phyloP scores from a whole-genome alignment of 1,140 invertebrate genomes.

The Periplaneta americana region DNA sequence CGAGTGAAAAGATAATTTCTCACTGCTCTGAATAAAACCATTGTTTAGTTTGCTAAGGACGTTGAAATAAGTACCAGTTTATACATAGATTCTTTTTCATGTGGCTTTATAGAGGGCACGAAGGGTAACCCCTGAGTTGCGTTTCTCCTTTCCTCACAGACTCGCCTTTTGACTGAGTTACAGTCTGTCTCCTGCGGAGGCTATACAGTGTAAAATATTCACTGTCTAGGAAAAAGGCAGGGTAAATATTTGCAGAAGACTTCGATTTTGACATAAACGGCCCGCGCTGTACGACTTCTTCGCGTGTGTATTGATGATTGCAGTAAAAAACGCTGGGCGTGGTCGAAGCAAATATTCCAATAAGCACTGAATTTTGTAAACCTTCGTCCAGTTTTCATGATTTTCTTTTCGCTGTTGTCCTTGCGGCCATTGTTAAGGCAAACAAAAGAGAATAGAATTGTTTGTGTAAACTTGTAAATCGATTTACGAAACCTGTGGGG shows the following conservation, averaged over 20 bases:
- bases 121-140: not conserved
- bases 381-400: not conserved
- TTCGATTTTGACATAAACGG: not conserved
- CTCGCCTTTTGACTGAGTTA: not conserved
- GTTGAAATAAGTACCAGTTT: too few relatives aligned
- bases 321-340: not conserved
- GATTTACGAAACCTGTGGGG: too few relatives aligned
- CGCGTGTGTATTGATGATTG: not conserved
- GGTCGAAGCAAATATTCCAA: not conserved
- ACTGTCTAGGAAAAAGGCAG: not conserved
- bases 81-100: too few relatives aligned
- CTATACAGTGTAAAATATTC: not conserved
- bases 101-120: too few relatives aligned
- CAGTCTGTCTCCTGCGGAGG: too few relatives aligned
- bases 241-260: not conserved
- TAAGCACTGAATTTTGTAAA: not conserved
- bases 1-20: too few relatives aligned
- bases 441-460: not conserved
- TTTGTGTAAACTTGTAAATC: not conserved
- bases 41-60: too few relatives aligned
- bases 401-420: not conserved
- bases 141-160: not conserved
- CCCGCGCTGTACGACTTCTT: not conserved
- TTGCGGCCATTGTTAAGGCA: not conserved
- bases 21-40: too few relatives aligned